Evolutionary conservation across 2,888 invertebrate genomes (phyloP).

Genomic region (Ochlodes sylvanus): DNA sequence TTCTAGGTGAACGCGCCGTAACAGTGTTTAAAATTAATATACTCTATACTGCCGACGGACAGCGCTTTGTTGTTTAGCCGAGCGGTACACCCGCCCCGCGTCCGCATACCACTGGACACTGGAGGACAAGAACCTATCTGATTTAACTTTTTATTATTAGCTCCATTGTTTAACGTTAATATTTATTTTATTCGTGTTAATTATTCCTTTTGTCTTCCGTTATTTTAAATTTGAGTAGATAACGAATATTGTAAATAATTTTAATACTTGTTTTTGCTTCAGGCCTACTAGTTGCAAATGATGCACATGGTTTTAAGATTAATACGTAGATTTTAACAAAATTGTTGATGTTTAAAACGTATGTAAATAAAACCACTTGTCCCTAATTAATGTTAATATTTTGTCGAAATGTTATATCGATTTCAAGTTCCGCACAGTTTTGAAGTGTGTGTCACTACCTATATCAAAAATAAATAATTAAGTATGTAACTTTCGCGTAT

Average conservation of each 20-base stretch:
- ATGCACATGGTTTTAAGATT: constrained; percentile 23
- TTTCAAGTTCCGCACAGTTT: constrained; percentile 19
- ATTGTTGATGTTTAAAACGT: constrained; percentile 52
- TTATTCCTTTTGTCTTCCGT: constrained; percentile 15
- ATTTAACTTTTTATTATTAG: too few species aligned
- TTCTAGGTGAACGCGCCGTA: too few species aligned
- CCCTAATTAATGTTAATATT: constrained; percentile 42
- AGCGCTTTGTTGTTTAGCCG: too few species aligned
- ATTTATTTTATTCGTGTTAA: background rate
- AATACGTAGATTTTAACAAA: constrained; percentile 18
- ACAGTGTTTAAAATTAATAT: too few species aligned
- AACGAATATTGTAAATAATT: constrained; percentile 8
- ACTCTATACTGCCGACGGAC: too few species aligned
- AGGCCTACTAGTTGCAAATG: background rate
- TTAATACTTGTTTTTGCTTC: constrained; percentile 7
- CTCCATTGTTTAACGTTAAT: too few species aligned
- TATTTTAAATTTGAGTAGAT: background rate
- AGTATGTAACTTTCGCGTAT: background rate
- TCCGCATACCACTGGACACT: too few species aligned
- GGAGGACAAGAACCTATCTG: too few species aligned
- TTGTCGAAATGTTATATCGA: constrained; percentile 38
- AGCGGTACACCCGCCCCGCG: too few species aligned
- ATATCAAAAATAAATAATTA: background rate
- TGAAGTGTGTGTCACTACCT: background rate
- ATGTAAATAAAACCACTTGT: constrained; percentile 47